Conservation (phyloP, 2,888 invertebrate species). For the Magallana nippona region DNA sequence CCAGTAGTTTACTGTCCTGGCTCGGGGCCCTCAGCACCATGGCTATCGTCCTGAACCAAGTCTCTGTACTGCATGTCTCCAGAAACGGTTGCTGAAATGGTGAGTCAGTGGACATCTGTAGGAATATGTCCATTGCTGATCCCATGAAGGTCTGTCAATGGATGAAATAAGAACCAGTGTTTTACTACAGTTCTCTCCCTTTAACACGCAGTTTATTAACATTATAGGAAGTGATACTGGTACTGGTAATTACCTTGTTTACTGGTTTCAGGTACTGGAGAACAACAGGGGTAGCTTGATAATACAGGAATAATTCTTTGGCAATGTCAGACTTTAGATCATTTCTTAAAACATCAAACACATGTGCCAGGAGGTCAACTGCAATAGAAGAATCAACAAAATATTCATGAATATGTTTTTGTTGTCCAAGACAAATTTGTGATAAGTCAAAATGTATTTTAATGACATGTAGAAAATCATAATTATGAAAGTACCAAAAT, state of each 20-base stretch:
- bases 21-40: slow-evolving; percentile 75
- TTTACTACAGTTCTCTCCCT: neutral
- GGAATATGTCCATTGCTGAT: slow-evolving; percentile 74
- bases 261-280: slow-evolving; percentile 75
- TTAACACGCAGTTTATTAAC: neutral
- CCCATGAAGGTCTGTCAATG: slow-evolving; percentile 71
- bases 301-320: slow-evolving; percentile 77
- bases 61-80: slow-evolving; percentile 76
- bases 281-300: slow-evolving; percentile 76
- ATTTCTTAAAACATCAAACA: slow-evolving; percentile 75
- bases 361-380: slow-evolving; percentile 77
- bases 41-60: slow-evolving; percentile 76
- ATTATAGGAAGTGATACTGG: no score
- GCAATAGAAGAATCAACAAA: slow-evolving; percentile 37
- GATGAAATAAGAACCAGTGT: neutral
- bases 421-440: no score
- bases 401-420: no score
- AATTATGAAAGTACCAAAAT: no score
- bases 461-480: no score
- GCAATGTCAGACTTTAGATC: slow-evolving; percentile 76
- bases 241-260: slow-evolving; percentile 74
- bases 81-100: slow-evolving; percentile 73
- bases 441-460: no score
- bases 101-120: slow-evolving; percentile 78
- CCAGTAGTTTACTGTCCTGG: slow-evolving; percentile 72